A percentile compares a stretch with the other conserved stretches of the same genome.
These are phyloP conservation scores for Himantopus leucocephalus DNA, from an alignment of 2,113 vertebrate genomes.

Conservation along the genomic window DNA sequence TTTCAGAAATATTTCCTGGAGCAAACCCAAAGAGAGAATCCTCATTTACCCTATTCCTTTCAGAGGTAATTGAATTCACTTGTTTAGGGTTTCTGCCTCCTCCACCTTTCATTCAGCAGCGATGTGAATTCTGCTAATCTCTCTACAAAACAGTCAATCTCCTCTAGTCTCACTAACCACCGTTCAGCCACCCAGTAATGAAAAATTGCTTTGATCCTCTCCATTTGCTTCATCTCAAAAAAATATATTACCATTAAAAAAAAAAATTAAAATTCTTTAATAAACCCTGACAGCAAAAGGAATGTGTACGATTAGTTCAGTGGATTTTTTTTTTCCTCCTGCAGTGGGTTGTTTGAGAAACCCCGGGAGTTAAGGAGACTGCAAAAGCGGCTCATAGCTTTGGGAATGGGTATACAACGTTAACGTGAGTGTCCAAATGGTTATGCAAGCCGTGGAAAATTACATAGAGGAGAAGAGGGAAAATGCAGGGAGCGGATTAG, in stretches of 20 bases:
- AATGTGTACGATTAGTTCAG: neutral
- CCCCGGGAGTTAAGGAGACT: neutral
- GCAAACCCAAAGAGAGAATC: constrained; percentile 56
- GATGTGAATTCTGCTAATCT: constrained; percentile 50
- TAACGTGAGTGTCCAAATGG: neutral
- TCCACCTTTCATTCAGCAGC: constrained; percentile 47
- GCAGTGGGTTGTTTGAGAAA: neutral
- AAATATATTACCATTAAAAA: neutral
- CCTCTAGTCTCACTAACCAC: constrained; percentile 37
- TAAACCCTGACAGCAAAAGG: neutral
- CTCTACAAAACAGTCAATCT: constrained; percentile 25
- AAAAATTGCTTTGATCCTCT: constrained; percentile 53
- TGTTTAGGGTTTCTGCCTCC: constrained; percentile 69
- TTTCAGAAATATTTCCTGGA: constrained; percentile 77
- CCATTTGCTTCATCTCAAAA: neutral
- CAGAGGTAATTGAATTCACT: constrained; percentile 68
- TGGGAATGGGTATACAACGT: neutral
- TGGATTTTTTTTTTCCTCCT: neutral
- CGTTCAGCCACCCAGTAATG: constrained; percentile 23
- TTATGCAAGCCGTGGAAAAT: neutral
- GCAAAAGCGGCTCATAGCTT: neutral
- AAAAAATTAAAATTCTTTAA: neutral
- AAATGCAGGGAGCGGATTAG: neutral
- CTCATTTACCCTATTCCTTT: constrained; percentile 69
- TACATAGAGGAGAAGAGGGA: neutral